Evolutionary conservation across 2,113 vertebrate genomes (phyloP).

Genomic region (Eurystomus gularis): DNA sequence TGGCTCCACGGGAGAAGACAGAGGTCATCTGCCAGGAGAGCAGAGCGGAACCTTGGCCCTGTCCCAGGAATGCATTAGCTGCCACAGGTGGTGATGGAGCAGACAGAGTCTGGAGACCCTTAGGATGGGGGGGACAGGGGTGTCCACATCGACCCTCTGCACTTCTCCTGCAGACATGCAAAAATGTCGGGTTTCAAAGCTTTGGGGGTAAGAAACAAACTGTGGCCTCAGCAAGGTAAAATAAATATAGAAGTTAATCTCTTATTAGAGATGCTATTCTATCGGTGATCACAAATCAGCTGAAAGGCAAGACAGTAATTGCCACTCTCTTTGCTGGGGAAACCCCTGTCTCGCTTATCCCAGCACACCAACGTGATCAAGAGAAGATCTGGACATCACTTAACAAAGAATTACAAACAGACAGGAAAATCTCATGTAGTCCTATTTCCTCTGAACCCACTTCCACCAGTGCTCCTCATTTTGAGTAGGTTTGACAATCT

Average conservation of each 20-base stretch:
- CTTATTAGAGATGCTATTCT: background rate
- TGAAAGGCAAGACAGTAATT: background rate
- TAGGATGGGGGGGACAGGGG: background rate
- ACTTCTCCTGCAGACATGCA: background rate
- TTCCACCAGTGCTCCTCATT: background rate
- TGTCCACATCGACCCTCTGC: background rate
- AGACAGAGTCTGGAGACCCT: background rate
- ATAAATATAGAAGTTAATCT: background rate
- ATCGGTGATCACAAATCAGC: background rate
- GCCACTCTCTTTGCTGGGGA: background rate
- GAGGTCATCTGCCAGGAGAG: background rate
- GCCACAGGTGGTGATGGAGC: background rate
- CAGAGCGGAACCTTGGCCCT: background rate
- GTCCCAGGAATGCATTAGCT: background rate
- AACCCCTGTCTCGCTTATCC: rapidly evolving
- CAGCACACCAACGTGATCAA: rapidly evolving
- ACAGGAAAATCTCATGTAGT: background rate
- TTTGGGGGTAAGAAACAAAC: background rate
- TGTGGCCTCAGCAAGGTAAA: background rate
- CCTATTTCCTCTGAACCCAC: background rate
- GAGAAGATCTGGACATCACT: background rate
- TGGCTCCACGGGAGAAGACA: background rate
- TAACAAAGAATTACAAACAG: background rate
- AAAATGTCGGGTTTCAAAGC: background rate
- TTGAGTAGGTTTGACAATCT: background rate